Evolutionary conservation across 1,140 invertebrate species (phyloP).

Genomic region (Megalopta genalis): DNA sequence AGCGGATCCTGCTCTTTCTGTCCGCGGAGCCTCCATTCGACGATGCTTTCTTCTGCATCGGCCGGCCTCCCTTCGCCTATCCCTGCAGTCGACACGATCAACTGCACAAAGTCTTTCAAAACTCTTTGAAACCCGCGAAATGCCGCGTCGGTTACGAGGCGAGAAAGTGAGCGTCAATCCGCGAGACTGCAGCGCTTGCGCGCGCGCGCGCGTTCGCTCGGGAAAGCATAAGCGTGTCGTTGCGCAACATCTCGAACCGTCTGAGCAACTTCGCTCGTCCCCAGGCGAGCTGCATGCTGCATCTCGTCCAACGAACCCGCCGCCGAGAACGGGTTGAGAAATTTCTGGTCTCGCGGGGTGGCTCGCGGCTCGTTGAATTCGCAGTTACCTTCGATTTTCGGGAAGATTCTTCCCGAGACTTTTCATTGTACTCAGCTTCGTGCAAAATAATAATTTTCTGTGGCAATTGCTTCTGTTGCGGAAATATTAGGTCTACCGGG

Average conservation of each 20-base stretch:
- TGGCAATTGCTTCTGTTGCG: no score
- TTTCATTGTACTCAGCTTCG: no score
- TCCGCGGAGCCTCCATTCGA: no score
- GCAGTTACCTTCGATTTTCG: no score
- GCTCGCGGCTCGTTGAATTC: no score
- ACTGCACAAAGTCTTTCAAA: conserved; percentile 2
- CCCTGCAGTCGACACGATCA: no score
- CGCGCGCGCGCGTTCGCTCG: conserved; percentile 10
- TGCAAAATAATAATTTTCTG: no score
- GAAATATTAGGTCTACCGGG: no score
- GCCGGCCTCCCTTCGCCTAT: no score
- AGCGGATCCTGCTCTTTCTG: no score
- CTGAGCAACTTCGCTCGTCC: conserved; percentile 6
- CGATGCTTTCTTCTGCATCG: no score
- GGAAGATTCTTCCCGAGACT: no score
- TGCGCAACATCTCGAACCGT: conserved; percentile 14
- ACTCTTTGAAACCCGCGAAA: conserved; percentile 3
- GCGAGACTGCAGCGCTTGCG: conserved; percentile 17
- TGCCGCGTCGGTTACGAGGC: conserved; percentile 12
- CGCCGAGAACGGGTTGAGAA: not conserved
- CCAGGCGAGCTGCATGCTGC: not conserved
- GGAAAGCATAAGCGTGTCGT: conserved; percentile 28
- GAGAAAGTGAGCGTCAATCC: not conserved
- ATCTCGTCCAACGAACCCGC: not conserved
- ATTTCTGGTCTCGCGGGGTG: not conserved